phyloP scores from a whole-genome alignment of 2,888 invertebrate genomes.

The Ceramica pisi region DNA sequence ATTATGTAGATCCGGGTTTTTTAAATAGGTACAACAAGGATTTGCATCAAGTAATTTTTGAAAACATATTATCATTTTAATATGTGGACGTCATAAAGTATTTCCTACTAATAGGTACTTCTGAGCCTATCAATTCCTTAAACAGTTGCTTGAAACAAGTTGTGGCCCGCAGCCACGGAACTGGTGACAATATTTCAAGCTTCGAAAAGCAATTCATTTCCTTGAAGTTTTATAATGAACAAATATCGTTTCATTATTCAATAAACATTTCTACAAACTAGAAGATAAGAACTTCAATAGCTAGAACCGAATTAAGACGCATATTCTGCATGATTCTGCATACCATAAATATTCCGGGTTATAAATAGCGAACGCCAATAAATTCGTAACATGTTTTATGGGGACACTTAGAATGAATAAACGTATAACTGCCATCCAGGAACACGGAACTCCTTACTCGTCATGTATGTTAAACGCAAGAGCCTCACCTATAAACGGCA shows the following conservation, averaged over 20 bases:
- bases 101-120: not conserved
- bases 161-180: constrained; percentile 10
- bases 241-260: not conserved
- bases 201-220: not conserved
- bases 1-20: not conserved
- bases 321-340: not conserved
- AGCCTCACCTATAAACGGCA: constrained; percentile 9
- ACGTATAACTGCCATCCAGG: constrained; percentile 3
- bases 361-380: not conserved
- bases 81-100: not conserved
- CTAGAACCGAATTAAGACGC: not conserved
- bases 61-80: not conserved
- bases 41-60: not conserved
- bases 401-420: not conserved
- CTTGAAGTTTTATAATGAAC: not conserved
- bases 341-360: not conserved
- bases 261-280: not conserved
- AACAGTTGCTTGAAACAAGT: not conserved
- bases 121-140: not conserved
- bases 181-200: not conserved
- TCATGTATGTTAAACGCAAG: constrained; percentile 23
- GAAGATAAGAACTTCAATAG: not conserved
- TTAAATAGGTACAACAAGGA: not conserved
- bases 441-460: constrained; percentile 35
- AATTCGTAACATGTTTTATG: constrained; percentile 12